A percentile compares a stretch with the other conserved stretches of the same genome.
Evolutionary conservation across 1,140 invertebrate genomes (phyloP).

Genomic region (Penaeus japonicus): DNA sequence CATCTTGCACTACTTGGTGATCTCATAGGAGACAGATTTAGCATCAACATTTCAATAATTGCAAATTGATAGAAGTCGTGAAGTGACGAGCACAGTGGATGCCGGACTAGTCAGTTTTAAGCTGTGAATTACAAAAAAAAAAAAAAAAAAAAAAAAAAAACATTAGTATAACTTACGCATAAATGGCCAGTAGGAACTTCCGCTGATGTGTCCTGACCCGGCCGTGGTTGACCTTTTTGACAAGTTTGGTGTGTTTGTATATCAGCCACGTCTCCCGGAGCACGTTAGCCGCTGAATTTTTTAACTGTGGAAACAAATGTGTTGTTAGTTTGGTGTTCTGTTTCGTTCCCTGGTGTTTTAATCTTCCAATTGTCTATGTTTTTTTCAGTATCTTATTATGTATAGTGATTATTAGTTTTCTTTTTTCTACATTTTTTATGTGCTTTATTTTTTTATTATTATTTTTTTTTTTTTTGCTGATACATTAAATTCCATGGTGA

Average conservation of each 20-base stretch:
- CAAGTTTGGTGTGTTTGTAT: slow-evolving; percentile 98
- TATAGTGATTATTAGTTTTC: background rate
- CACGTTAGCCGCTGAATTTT: slow-evolving; percentile 99
- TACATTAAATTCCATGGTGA: no score
- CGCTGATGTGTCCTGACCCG: slow-evolving; percentile 97
- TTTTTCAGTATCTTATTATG: background rate
- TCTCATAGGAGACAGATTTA: no score
- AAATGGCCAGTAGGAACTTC: slow-evolving; percentile 99
- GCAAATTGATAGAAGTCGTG: no score
- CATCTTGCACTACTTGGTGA: no score
- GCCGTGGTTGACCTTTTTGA: slow-evolving; percentile 94
- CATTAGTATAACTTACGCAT: slow-evolving; percentile 84
- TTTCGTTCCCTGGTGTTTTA: background rate
- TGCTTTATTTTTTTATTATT: background rate
- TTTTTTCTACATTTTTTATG: background rate
- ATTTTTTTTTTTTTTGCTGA: background rate
- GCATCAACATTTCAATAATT: no score
- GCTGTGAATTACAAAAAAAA: background rate
- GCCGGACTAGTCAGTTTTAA: background rate
- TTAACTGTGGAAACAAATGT: slow-evolving; percentile 77
- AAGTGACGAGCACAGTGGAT: no score
- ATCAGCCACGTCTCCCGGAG: slow-evolving; percentile 99
- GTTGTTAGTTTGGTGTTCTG: background rate
- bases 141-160: background rate
- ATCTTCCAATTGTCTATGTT: background rate